Evolutionary conservation across 2,888 invertebrate species (phyloP).

Genomic region (Tanypteryx hageni): DNA sequence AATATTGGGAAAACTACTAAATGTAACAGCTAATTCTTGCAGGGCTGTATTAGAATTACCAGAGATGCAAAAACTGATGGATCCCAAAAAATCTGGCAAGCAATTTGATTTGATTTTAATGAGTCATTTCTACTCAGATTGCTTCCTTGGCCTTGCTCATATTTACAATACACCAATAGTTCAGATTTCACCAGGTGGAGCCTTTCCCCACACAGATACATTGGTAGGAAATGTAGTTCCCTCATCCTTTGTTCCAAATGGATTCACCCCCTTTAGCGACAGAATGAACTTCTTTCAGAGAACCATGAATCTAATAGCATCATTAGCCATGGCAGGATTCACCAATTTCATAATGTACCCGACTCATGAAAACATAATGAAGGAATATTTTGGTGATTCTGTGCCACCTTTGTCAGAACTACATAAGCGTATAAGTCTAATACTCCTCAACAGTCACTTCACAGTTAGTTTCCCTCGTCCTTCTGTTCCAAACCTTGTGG

Average conservation of each 20-base stretch:
- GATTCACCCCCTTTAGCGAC: not conserved
- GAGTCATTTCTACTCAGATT: slow-evolving; percentile 36
- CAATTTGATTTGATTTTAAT: slow-evolving; percentile 25
- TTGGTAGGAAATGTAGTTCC: not conserved
- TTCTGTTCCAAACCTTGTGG: slow-evolving; percentile 68
- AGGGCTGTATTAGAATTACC: not conserved
- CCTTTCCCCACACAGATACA: slow-evolving; percentile 1
- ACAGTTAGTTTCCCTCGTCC: slow-evolving; percentile 67
- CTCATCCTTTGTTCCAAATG: slow-evolving; percentile 33
- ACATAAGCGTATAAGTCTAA: slow-evolving; percentile 68
- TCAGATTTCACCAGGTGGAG: not conserved
- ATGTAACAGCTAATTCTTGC: not conserved
- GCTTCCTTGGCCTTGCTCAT: slow-evolving; percentile 36
- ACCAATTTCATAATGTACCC: not conserved
- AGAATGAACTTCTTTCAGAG: slow-evolving; percentile 31
- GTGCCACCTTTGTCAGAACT: slow-evolving; percentile 68
- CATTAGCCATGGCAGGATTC: not conserved
- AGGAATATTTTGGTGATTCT: slow-evolving; percentile 35
- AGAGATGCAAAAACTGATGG: slow-evolving; percentile 33
- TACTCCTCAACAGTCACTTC: slow-evolving; percentile 71
- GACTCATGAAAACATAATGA: not conserved
- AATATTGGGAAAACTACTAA: not conserved
- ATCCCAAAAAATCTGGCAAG: not conserved
- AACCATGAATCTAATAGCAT: not conserved
- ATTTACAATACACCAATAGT: not conserved